Conservation (phyloP, 2,888 invertebrate genomes). For the Cosmia trapezina region DNA sequence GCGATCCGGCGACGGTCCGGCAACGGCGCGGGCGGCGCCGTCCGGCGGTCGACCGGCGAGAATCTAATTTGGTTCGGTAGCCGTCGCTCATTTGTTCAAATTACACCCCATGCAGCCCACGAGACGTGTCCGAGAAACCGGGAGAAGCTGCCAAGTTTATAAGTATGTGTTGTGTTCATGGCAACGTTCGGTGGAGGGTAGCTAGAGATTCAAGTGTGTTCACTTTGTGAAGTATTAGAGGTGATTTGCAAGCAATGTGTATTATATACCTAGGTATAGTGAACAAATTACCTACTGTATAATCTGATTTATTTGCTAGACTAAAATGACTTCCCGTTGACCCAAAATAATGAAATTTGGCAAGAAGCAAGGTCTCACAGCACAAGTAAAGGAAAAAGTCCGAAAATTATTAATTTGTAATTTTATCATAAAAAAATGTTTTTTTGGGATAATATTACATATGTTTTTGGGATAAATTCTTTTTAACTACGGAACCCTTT, state of each 20-base stretch:
- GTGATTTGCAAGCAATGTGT: not conserved
- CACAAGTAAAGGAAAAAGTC: no score
- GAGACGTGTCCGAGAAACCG: conserved; percentile 70
- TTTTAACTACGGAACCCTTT: no score
- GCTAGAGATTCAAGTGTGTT: conserved; percentile 11
- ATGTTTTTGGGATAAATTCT: no score
- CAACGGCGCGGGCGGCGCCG: conserved; percentile 38
- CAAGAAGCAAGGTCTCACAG: no score
- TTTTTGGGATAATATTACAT: no score
- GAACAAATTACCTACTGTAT: not conserved
- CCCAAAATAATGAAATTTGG: no score
- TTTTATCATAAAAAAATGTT: no score
- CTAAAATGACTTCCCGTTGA: no score
- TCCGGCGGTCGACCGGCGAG: conserved; percentile 76
- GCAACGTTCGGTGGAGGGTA: conserved; percentile 22
- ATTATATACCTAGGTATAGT: no score
- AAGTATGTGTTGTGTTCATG: conserved; percentile 57
- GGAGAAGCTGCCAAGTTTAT: conserved; percentile 58
- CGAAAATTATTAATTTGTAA: no score
- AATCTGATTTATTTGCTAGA: no score
- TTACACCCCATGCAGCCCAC: conserved; percentile 70
- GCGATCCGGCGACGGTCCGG: conserved; percentile 62
- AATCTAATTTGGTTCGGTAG: conserved; percentile 92
- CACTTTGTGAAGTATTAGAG: not conserved
- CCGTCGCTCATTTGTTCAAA: conserved; percentile 92